Conservation (phyloP, 2,888 invertebrate species). For the Cosmia pyralina region DNA sequence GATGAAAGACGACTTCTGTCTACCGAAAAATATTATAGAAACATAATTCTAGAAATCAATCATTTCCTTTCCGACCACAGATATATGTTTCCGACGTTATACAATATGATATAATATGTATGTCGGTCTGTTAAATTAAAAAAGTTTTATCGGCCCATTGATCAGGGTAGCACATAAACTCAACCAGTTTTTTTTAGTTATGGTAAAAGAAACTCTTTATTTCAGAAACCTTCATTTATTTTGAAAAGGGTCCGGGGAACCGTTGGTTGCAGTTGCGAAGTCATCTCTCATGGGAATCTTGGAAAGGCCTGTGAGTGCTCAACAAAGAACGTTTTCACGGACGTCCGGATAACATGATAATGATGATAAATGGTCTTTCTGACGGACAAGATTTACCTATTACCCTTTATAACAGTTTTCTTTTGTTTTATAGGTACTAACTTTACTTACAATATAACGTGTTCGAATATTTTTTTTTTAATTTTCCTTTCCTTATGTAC, state of each 20-base stretch:
- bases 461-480: not conserved
- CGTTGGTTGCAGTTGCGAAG: constrained; percentile 47
- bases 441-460: too few relatives aligned
- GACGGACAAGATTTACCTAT: not conserved
- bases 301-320: constrained; percentile 14
- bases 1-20: constrained; percentile 33
- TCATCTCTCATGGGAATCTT: constrained; percentile 50
- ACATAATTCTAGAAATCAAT: constrained; percentile 52
- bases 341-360: constrained; percentile 26
- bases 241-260: constrained; percentile 50
- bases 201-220: not conserved
- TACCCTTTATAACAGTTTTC: not conserved
- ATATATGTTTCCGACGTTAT: constrained; percentile 19
- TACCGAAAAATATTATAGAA: constrained; percentile 27
- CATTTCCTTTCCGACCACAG: constrained; percentile 26
- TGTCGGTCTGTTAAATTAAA: constrained; percentile 12
- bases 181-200: not conserved
- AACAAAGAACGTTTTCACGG: constrained; percentile 26
- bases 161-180: constrained; percentile 6
- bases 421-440: constrained; percentile 15
- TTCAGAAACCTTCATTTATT: constrained; percentile 25
- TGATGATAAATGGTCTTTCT: constrained; percentile 37
- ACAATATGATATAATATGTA: constrained; percentile 10
- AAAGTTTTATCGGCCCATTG: constrained; percentile 4
- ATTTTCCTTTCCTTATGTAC: not conserved